Conservation (phyloP, 2,113 vertebrate genomes). For the Hippolais icterina region DNA sequence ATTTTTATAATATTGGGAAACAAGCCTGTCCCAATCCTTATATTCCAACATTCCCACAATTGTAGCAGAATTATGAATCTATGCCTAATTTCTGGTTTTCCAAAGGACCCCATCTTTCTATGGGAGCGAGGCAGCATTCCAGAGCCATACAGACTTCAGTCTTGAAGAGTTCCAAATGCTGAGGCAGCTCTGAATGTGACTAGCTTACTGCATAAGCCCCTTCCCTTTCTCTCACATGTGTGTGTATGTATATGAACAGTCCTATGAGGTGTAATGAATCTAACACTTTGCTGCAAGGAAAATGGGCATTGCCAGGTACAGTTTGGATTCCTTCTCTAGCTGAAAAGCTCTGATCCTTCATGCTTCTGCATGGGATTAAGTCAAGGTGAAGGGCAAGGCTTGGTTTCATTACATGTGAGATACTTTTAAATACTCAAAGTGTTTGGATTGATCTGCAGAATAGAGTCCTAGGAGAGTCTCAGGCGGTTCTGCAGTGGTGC, state of each 20-base stretch:
- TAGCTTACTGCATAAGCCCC: not conserved
- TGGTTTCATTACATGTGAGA: not conserved
- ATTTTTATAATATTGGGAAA: not conserved
- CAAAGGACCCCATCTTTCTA: not conserved
- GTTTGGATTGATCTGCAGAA: not conserved
- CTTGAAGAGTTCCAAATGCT: not conserved
- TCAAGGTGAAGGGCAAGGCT: not conserved
- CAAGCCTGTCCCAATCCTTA: not conserved
- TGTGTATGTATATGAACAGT: not conserved
- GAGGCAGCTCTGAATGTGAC: not conserved
- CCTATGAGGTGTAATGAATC: not conserved
- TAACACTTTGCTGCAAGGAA: not conserved
- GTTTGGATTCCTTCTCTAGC: not conserved
- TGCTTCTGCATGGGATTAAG: not conserved
- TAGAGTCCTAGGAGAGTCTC: not conserved
- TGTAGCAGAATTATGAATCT: not conserved
- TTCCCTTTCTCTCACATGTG: not conserved
- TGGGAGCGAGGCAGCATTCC: not conserved
- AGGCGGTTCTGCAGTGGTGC: not conserved
- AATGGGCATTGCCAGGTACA: not conserved
- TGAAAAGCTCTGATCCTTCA: not conserved
- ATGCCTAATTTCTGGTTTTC: not conserved
- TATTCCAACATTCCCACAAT: not conserved
- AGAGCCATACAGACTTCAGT: not conserved
- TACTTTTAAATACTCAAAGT: not conserved